Evolutionary conservation across 2,113 vertebrate species (phyloP).

Genomic region (Limnothrissa miodon): DNA sequence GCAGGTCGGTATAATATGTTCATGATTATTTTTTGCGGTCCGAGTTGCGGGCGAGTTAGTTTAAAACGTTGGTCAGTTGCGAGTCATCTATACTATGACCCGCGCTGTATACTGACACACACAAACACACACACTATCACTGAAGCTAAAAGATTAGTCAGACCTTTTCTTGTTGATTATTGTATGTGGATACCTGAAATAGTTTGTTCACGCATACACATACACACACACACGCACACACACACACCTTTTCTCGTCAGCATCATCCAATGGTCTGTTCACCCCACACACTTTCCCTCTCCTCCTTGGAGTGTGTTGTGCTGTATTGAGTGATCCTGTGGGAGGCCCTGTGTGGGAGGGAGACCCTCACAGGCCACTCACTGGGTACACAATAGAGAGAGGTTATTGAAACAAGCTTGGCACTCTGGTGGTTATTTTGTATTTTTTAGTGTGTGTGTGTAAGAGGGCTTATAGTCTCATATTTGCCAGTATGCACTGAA

Average conservation of each 20-base stretch:
- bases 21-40: too few species aligned
- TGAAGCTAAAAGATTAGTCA: too few species aligned
- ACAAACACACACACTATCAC: neutral
- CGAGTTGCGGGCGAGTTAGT: too few species aligned
- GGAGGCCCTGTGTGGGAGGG: constrained; percentile 57
- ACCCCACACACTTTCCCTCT: neutral
- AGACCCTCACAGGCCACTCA: constrained; percentile 58
- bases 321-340: constrained; percentile 47
- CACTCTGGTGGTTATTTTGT: constrained; percentile 42
- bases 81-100: too few species aligned
- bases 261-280: neutral
- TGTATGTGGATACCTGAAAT: neutral
- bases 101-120: too few species aligned
- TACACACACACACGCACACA: neutral
- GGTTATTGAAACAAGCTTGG: constrained; percentile 69
- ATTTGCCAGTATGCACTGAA: neutral
- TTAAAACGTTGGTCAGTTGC: too few species aligned
- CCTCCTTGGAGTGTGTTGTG: neutral
- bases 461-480: neutral
- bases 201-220: too few species aligned
- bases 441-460: neutral
- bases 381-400: constrained; percentile 67
- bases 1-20: too few species aligned
- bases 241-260: constrained; percentile 24
- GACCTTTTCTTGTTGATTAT: neutral